A percentile compares a stretch with the other conserved stretches of the same genome.
phyloP scores from a whole-genome alignment of 2,113 vertebrate species.

The Campylomormyrus tamandua region DNA sequence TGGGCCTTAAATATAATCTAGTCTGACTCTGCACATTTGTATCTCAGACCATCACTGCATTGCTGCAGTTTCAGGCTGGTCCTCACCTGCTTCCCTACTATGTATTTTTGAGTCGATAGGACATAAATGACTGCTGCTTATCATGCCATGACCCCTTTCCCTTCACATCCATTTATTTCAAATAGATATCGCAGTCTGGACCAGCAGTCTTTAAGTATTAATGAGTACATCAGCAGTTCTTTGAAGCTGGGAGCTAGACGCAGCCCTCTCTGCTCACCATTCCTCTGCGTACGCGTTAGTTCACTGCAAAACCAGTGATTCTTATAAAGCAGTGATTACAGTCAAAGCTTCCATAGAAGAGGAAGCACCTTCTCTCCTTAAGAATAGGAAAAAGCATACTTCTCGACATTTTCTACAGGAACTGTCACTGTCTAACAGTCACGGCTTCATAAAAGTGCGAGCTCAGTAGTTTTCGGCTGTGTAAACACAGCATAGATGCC shows the following conservation, averaged over 20 bases:
- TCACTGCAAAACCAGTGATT: neutral
- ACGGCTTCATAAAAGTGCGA: neutral
- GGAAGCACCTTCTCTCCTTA: neutral
- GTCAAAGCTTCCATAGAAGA: neutral
- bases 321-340: constrained; percentile 4
- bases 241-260: constrained; percentile 32
- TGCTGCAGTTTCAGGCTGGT: neutral
- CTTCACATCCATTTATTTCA: constrained; percentile 29
- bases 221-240: constrained; percentile 45
- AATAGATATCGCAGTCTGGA: constrained; percentile 34
- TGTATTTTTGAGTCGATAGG: constrained; percentile 7
- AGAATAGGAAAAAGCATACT: neutral
- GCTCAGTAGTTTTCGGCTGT: constrained; percentile 8
- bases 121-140: constrained; percentile 25
- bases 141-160: constrained; percentile 28
- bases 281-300: neutral
- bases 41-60: constrained; percentile 14
- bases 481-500: neutral
- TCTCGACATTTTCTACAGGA: neutral
- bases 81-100: neutral
- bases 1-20: constrained; percentile 25
- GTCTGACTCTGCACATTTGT: constrained; percentile 24
- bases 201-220: constrained; percentile 43
- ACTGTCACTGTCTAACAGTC: neutral
- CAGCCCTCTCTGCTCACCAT: constrained; percentile 23